Evolutionary conservation across 2,113 vertebrate genomes (phyloP).

Genomic region (Progne subis): DNA sequence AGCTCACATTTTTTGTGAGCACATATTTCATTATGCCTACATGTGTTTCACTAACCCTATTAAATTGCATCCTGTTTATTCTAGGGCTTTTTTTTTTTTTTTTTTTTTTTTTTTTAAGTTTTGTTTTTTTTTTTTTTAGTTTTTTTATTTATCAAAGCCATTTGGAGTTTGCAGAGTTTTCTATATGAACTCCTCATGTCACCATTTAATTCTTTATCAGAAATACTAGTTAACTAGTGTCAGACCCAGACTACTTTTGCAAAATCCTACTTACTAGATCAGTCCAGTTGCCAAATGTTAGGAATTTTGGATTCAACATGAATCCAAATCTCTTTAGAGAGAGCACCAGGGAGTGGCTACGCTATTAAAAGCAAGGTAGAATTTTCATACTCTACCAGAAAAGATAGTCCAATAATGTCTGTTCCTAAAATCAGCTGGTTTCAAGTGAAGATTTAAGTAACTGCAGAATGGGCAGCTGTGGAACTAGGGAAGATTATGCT

Average conservation of each 20-base stretch:
- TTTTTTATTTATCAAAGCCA: background rate
- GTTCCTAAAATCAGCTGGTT: background rate
- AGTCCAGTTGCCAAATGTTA: background rate
- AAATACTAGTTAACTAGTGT: background rate
- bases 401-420: background rate
- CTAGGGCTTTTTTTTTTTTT: background rate
- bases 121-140: no score
- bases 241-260: background rate
- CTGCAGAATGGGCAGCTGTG: background rate
- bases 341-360: background rate
- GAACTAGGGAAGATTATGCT: slow-evolving; percentile 16
- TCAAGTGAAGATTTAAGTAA: slow-evolving; percentile 3
- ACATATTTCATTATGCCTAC: background rate
- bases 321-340: background rate
- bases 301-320: background rate
- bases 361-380: background rate
- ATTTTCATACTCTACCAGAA: background rate
- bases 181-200: background rate
- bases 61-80: background rate
- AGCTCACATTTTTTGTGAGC: background rate
- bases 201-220: background rate
- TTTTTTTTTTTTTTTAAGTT: rapidly evolving
- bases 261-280: background rate
- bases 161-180: background rate
- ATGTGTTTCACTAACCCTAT: background rate